A percentile compares a stretch with the other conserved stretches of the same genome.
phyloP scores from a whole-genome alignment of 2,113 vertebrate species.

The Tragulus kanchil region DNA sequence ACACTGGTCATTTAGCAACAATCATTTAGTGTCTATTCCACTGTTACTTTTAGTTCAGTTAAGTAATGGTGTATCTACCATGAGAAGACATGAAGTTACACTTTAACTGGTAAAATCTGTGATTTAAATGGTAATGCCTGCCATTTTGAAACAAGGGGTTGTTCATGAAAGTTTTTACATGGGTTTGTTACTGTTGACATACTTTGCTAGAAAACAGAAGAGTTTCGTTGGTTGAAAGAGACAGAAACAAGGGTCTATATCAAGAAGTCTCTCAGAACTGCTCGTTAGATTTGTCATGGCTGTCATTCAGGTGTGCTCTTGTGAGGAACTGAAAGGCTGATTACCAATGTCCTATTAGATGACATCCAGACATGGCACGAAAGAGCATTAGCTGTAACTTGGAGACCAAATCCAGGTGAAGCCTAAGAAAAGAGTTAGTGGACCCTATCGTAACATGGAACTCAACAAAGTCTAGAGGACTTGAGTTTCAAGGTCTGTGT shows the following conservation, averaged over 20 bases:
- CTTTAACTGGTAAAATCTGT: slow-evolving; percentile 10
- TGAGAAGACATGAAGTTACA: background rate
- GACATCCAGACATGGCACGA: background rate
- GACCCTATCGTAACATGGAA: background rate
- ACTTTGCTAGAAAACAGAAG: slow-evolving; percentile 27
- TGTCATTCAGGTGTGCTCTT: background rate
- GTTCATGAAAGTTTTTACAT: background rate
- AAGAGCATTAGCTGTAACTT: background rate
- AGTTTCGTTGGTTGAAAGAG: background rate
- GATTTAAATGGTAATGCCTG: background rate
- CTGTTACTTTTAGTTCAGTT: background rate
- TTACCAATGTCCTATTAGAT: background rate
- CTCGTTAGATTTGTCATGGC: background rate
- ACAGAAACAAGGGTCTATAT: background rate
- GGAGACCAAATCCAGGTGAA: background rate
- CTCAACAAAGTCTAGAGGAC: background rate
- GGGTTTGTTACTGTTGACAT: background rate
- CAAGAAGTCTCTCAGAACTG: background rate
- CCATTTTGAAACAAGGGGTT: background rate
- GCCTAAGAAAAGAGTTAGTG: background rate
- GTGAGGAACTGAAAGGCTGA: background rate
- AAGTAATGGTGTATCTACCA: background rate
- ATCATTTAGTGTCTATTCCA: background rate
- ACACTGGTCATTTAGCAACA: background rate
- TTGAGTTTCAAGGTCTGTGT: background rate